Evolutionary conservation across 1,140 invertebrate genomes (phyloP), one percentile per base, ranked within the genome.

Genomic region (Polyergus mexicanus): DNA sequence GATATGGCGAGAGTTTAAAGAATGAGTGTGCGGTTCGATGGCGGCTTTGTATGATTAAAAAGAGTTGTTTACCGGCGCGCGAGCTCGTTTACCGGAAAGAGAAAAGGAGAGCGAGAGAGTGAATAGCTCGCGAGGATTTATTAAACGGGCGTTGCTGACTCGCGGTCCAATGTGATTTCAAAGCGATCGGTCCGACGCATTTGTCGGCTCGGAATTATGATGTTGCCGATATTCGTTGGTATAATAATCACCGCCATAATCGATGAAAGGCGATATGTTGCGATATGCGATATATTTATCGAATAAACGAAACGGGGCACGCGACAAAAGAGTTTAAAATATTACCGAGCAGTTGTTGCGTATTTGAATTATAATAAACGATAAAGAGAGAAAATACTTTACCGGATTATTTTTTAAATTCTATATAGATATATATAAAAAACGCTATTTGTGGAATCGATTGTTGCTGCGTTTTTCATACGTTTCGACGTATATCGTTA

Each of bases 31-130:
- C 44, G 77, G 25, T 72, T 71, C 54, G 60, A 87, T 72, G 38
- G 86, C 38, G 44, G 80, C 47, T 86, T 86, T 63, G 60, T 75
- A 75, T 58, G 88, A 89, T 89, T 89, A 89, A 89, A 89, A 89
- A 84, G 85, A 68, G 58, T 86, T 69, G 54, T 86, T 86, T 83
- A 65, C 62, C 44, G 32, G 13, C 10, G 22, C 74, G 19, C 47
- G 47, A 63, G 28, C 85, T 66, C n/a, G 87, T 75, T 84, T n/a
- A 16, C 25, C 74, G n/a, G n/a, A 65, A 35, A 68, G 41, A 25
- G 10, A 16, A 35, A 41, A 22, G 44, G 74, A 38, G 16, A 38
- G 35, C 13, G 71, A 74, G 51, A 38, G 38, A 41, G 32, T n/a
- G 62, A 47, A 41, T 35, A 66, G 62, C 10, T 19, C 51, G 44